Percentiles rank a stretch among this genome's conserved stretches.
Conservation (phyloP, 2,113 vertebrate genomes). For the Tautogolabrus adspersus region DNA sequence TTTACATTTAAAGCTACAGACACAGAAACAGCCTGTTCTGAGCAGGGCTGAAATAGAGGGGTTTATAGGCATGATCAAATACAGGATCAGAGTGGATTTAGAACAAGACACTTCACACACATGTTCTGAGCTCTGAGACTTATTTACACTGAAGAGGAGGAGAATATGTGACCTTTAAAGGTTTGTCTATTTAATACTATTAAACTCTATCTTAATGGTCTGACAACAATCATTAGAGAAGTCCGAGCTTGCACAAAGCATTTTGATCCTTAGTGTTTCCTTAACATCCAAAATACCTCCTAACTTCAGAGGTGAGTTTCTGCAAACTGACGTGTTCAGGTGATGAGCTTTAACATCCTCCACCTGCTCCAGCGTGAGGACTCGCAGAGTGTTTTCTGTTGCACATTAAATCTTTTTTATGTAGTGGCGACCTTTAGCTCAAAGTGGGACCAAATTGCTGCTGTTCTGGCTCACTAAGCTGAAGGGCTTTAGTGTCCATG, state of each 20-base stretch:
- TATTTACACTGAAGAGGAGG: no score
- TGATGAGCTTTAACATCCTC: constrained; percentile 22
- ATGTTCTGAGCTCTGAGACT: no score
- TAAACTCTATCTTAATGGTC: neutral
- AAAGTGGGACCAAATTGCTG: constrained; percentile 56
- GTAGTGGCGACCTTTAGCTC: constrained; percentile 59
- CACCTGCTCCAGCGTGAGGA: constrained; percentile 11
- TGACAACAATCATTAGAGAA: neutral
- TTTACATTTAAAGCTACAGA: no score
- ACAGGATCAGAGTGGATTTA: no score
- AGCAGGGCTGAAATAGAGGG: no score
- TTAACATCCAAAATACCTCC: no score
- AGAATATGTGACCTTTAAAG: no score
- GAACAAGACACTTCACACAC: no score
- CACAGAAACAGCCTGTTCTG: no score
- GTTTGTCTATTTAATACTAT: no score
- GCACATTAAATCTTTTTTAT: constrained; percentile 55
- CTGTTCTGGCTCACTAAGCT: constrained; percentile 45
- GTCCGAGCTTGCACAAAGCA: constrained; percentile 12
- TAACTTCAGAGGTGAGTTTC: constrained; percentile 6
- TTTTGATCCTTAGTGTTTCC: neutral
- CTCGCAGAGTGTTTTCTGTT: constrained; percentile 31
- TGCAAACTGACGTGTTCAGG: neutral
- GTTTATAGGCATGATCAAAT: no score
- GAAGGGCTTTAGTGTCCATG: constrained; percentile 25